Evolutionary conservation across 1,140 invertebrate species (phyloP).

Genomic region (Hestina assimilis): DNA sequence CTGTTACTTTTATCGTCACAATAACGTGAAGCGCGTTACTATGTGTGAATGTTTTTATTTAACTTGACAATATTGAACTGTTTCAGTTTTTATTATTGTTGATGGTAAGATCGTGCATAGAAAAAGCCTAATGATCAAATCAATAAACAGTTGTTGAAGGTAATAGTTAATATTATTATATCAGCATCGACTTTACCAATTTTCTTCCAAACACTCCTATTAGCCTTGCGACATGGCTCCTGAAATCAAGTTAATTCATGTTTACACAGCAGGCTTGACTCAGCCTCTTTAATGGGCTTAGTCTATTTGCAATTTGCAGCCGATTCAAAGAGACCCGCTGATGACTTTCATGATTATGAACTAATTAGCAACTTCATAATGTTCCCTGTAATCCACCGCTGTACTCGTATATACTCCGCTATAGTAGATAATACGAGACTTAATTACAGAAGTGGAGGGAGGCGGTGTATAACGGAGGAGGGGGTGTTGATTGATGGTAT

Average conservation of each 20-base stretch:
- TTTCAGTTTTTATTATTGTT: too few relatives aligned
- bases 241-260: constrained; percentile 7
- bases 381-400: constrained; percentile 10
- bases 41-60: constrained; percentile 1
- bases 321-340: constrained; percentile 26
- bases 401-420: not conserved
- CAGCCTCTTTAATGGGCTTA: constrained; percentile 1
- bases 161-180: not conserved
- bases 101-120: too few relatives aligned
- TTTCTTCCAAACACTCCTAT: not conserved
- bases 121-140: too few relatives aligned
- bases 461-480: constrained; percentile 17
- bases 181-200: not conserved
- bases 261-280: not conserved
- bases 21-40: constrained; percentile 1
- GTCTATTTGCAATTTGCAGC: constrained; percentile 19
- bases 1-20: constrained; percentile 4
- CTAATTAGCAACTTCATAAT: constrained; percentile 27
- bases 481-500: constrained; percentile 34
- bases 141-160: too few relatives aligned
- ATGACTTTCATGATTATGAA: constrained; percentile 26
- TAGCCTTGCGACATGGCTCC: not conserved
- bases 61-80: not conserved
- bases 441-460: constrained; percentile 33
- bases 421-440: constrained; percentile 33